These are phyloP conservation scores for Acromyrmex heyeri DNA, from an alignment of 1,140 invertebrate genomes.

Conservation along the genomic window DNA sequence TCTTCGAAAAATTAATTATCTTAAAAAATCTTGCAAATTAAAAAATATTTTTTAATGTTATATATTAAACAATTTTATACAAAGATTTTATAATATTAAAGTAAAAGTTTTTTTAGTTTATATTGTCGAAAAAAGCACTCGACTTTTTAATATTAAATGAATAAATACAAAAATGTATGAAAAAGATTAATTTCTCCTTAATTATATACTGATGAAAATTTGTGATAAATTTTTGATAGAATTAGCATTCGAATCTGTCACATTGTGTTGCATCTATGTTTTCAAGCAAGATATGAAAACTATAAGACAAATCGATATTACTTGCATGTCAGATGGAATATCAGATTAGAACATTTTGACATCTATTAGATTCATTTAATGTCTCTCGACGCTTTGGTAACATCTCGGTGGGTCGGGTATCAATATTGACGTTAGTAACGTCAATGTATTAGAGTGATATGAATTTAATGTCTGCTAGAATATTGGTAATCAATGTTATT, in stretches of 20 bases:
- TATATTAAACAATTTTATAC: background rate
- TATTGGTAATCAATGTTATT: background rate
- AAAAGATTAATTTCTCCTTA: background rate
- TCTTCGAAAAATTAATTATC: background rate
- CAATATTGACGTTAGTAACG: slow-evolving; percentile 9
- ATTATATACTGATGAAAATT: background rate
- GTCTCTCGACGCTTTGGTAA: background rate
- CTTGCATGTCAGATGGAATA: background rate
- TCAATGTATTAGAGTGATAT: background rate
- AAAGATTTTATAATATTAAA: slow-evolving; percentile 17
- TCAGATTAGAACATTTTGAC: slow-evolving; percentile 18
- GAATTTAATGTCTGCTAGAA: slow-evolving; percentile 9
- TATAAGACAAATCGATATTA: slow-evolving; percentile 35
- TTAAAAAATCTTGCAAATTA: background rate
- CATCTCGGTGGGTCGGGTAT: background rate
- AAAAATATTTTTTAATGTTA: background rate
- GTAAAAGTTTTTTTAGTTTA: background rate
- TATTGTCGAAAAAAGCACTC: background rate
- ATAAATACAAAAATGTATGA: background rate
- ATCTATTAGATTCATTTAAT: slow-evolving; percentile 32
- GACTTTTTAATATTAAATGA: background rate
- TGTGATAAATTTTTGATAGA: background rate
- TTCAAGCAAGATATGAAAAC: background rate
- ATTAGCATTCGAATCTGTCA: background rate
- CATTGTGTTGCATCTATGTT: background rate